phyloP scores from a whole-genome alignment of 2,888 invertebrate genomes.

The Proisotoma minuta region DNA sequence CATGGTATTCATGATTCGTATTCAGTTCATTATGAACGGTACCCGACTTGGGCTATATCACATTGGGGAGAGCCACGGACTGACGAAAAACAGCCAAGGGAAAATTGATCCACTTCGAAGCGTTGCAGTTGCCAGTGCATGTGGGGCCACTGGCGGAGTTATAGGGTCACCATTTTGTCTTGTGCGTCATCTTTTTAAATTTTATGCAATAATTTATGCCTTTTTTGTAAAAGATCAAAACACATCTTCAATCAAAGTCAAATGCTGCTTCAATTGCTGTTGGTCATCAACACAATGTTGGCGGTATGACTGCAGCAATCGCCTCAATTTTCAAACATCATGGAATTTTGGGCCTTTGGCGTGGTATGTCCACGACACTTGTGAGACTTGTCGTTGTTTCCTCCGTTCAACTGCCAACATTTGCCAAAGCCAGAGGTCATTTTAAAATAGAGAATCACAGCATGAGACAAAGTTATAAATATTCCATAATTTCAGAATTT shows the following conservation, averaged over 20 bases:
- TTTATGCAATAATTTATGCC: background rate
- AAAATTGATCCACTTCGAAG: constrained; percentile 62
- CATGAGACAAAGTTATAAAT: background rate
- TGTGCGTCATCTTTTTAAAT: constrained; percentile 53
- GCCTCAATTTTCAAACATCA: constrained; percentile 51
- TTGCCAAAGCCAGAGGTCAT: constrained; percentile 54
- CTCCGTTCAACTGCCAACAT: constrained; percentile 76
- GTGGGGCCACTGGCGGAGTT: constrained; percentile 73
- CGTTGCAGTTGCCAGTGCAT: constrained; percentile 67
- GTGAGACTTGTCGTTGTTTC: constrained; percentile 75
- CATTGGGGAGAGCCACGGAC: constrained; percentile 54
- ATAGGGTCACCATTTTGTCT: constrained; percentile 82
- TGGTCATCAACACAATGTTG: constrained; percentile 75
- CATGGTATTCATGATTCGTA: too few species aligned
- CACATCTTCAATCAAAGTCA: constrained; percentile 70
- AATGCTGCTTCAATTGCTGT: constrained; percentile 68
- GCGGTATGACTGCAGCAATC: constrained; percentile 64
- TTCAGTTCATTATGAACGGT: constrained; percentile 83
- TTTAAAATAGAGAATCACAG: background rate
- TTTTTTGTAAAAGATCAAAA: constrained; percentile 61
- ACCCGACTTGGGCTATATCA: constrained; percentile 62
- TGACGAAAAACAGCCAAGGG: constrained; percentile 34
- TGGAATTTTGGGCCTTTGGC: constrained; percentile 65
- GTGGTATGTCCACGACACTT: constrained; percentile 69
- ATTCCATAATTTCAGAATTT: constrained; percentile 20